A percentile compares a stretch with the other conserved stretches of the same genome.
Evolutionary conservation across 2,888 invertebrate genomes (phyloP).

Genomic region (Tethea ocularis): DNA sequence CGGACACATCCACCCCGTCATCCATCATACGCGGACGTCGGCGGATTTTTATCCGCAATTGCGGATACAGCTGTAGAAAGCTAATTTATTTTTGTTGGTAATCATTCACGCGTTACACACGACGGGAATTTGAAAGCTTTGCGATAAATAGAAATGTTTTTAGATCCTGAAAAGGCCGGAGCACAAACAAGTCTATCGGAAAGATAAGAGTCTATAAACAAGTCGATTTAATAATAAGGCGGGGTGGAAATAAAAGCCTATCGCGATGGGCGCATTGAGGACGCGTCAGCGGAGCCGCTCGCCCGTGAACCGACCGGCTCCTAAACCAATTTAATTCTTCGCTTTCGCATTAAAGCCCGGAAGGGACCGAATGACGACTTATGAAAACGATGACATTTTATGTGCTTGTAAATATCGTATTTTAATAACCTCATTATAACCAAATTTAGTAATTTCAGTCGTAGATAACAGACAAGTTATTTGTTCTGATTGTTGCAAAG

Average conservation of each 20-base stretch:
- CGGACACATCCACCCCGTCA: not conserved
- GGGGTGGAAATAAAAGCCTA: conserved; percentile 38
- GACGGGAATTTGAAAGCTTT: not conserved
- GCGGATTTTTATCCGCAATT: conserved; percentile 28
- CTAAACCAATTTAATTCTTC: conserved; percentile 55
- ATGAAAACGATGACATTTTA: conserved; percentile 33
- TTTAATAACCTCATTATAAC: conserved; percentile 1
- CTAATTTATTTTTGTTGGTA: conserved; percentile 28
- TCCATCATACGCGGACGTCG: not conserved
- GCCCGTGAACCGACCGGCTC: conserved; percentile 51
- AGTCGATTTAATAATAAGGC: conserved; percentile 51
- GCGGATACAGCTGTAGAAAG: conserved; percentile 20
- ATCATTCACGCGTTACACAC: not conserved
- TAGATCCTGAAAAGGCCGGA: not conserved
- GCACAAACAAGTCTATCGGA: not conserved
- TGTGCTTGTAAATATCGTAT: conserved; percentile 16
- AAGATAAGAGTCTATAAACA: conserved; percentile 30
- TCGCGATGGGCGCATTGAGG: conserved; percentile 35
- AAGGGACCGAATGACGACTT: conserved; percentile 36
- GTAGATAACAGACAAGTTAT: not conserved
- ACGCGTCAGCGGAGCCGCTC: conserved; percentile 42
- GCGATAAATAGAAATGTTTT: not conserved
- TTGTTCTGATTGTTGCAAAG: not conserved
- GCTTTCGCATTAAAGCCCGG: conserved; percentile 40
- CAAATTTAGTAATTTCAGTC: not conserved